Percentiles rank a stretch among this genome's conserved stretches.
Conservation (phyloP, 2,113 vertebrate species). For the Oreotrochilus melanogaster region DNA sequence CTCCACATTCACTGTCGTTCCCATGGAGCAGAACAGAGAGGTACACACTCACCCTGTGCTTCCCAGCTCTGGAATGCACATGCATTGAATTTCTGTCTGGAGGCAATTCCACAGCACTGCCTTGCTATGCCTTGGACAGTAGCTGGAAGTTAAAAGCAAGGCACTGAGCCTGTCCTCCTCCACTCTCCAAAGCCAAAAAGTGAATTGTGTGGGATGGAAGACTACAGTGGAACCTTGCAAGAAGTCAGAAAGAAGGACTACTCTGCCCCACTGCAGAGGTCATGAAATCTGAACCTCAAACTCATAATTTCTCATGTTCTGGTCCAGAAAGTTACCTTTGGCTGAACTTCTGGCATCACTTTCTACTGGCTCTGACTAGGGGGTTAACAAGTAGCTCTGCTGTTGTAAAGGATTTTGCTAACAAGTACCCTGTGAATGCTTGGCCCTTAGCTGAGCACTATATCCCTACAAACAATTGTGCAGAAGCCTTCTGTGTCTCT, state of each 20-base stretch:
- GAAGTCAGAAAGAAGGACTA: neutral
- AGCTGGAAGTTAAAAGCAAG: neutral
- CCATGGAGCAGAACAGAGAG: neutral
- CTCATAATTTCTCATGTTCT: neutral
- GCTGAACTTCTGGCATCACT: neutral
- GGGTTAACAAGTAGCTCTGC: neutral
- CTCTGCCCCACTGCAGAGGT: neutral
- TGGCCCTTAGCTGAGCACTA: fast-evolving
- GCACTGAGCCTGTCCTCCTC: neutral
- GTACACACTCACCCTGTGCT: neutral
- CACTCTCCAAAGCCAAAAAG: neutral
- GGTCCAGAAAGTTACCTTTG: neutral
- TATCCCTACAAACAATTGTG: neutral
- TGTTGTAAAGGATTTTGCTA: neutral
- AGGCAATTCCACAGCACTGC: neutral
- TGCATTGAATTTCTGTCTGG: neutral
- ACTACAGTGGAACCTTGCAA: neutral
- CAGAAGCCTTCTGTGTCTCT: slow-evolving; percentile 45
- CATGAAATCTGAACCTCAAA: neutral
- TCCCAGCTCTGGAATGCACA: neutral
- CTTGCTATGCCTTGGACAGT: neutral
- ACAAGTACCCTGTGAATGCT: neutral
- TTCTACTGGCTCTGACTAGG: neutral
- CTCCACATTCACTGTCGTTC: neutral
- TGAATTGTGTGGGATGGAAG: neutral